Evolutionary conservation across 2,113 vertebrate genomes (phyloP), one percentile per base, ranked within the genome.

Genomic region (Dromiciops gliroides): DNA sequence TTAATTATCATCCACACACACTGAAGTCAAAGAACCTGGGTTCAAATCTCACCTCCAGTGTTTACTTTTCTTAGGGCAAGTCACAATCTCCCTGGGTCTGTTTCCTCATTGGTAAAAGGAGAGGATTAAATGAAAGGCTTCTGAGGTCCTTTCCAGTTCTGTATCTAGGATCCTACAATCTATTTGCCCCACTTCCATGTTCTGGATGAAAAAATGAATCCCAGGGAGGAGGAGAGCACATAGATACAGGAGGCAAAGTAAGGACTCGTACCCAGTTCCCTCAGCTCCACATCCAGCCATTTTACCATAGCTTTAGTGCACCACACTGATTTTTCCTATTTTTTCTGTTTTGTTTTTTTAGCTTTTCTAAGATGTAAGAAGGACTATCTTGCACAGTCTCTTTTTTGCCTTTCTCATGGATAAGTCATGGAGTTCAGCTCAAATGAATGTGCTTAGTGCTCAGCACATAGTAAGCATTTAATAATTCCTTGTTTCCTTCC

Each of bases 241-340:
- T 52, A 19, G 9, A 2, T 3, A 1, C 7, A 10, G 50, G 75
- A 3, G 26, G 67, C 31, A 37, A 44, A 12, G 26, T 44, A 3
- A 16, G 16, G 56, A 8, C 47, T 67, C 24, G 28, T n/a, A 90
- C 6, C 1, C 0, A 0, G 88, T 31, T 26, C 22, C 12, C n/a
- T 52, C 53, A 37, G 4, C 12, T 48, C 75, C 0, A 28, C 48
- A n/a, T 44, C 92, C 1, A 0, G 0, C 1, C 0, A 67, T 31
- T 67, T 67, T 14, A 3, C 28, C 28, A 28, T 67, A 10, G 56
- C 28, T 67, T 12, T 11, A 31, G 28, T 37, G 31, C 19, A 67
- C 56, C 31, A 37, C 11, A 67, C 10, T 67, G 56, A 53, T 53
- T 53, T 53, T 51, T 19, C 22, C 22, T 51, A 12, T 53, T 53